Percentiles rank a stretch among this genome's conserved stretches.
Conservation (phyloP, 1,140 invertebrate species). For the Bradynema listronoti region DNA sequence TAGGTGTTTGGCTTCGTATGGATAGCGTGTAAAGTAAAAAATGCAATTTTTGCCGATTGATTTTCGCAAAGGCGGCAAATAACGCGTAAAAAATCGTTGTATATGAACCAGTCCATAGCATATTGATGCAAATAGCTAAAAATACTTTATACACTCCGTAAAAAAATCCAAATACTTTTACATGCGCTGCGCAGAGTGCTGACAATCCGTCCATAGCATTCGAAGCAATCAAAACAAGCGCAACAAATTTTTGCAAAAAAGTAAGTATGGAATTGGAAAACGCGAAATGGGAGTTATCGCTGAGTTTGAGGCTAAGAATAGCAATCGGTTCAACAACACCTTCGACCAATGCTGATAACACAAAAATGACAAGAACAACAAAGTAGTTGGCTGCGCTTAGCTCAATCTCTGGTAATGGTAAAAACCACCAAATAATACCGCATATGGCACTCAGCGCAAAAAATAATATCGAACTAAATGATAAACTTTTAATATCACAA, state of each 20-base stretch:
- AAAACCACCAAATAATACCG: slow-evolving; percentile 19
- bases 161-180: slow-evolving; percentile 10
- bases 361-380: slow-evolving; percentile 24
- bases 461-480: slow-evolving; percentile 29
- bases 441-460: slow-evolving; percentile 14
- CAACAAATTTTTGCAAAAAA: slow-evolving; percentile 36
- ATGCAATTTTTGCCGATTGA: slow-evolving; percentile 3
- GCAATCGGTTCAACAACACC: slow-evolving; percentile 34
- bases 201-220: slow-evolving; percentile 16
- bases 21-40: neutral
- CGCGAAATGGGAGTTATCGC: slow-evolving; percentile 28
- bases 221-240: slow-evolving; percentile 22
- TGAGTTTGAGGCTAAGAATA: slow-evolving; percentile 30
- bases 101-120: slow-evolving; percentile 26
- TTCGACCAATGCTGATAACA: slow-evolving; percentile 32
- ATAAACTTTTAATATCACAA: neutral
- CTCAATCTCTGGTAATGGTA: slow-evolving; percentile 8
- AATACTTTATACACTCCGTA: slow-evolving; percentile 16
- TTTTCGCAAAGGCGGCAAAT: neutral
- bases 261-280: slow-evolving; percentile 31
- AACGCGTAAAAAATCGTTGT: slow-evolving; percentile 10
- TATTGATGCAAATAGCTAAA: slow-evolving; percentile 35
- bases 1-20: slow-evolving; percentile 51
- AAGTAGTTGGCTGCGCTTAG: slow-evolving; percentile 14
- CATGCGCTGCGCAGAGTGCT: slow-evolving; percentile 29